Evolutionary conservation across 2,888 invertebrate species (phyloP).

Genomic region (Tachystola acroxantha): DNA sequence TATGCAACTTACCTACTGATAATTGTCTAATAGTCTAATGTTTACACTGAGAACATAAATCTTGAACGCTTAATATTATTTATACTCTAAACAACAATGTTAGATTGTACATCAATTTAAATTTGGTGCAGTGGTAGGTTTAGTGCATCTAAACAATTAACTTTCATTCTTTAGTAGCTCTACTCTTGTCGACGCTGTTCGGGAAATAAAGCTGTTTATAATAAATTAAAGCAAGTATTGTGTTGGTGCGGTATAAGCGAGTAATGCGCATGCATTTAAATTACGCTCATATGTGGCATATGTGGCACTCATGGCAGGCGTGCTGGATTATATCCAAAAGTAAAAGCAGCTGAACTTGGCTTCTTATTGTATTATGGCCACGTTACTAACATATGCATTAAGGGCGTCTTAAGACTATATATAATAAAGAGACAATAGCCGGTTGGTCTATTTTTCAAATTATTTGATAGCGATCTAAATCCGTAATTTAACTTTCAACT

Average conservation of each 20-base stretch:
- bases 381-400: slow-evolving; percentile 3
- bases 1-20: too few species aligned
- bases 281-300: slow-evolving; percentile 55
- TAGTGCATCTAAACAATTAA: too few species aligned
- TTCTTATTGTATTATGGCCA: neutral
- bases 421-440: neutral
- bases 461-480: slow-evolving; percentile 6
- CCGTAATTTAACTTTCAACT: slow-evolving; percentile 16
- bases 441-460: neutral
- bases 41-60: too few species aligned
- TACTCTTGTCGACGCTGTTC: slow-evolving; percentile 20
- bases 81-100: too few species aligned
- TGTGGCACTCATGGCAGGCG: slow-evolving; percentile 18
- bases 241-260: slow-evolving; percentile 37
- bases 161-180: slow-evolving; percentile 20
- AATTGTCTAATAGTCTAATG: too few species aligned
- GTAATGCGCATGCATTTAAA: slow-evolving; percentile 67
- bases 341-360: neutral
- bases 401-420: slow-evolving; percentile 2
- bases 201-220: slow-evolving; percentile 49
- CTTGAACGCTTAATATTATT: too few species aligned
- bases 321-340: slow-evolving; percentile 24
- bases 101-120: too few species aligned
- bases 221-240: slow-evolving; percentile 56
- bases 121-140: too few species aligned